Percentiles rank a stretch among this genome's conserved stretches.
Conservation (phyloP, 2,888 invertebrate genomes). For the Stenchaetothrips biformis region DNA sequence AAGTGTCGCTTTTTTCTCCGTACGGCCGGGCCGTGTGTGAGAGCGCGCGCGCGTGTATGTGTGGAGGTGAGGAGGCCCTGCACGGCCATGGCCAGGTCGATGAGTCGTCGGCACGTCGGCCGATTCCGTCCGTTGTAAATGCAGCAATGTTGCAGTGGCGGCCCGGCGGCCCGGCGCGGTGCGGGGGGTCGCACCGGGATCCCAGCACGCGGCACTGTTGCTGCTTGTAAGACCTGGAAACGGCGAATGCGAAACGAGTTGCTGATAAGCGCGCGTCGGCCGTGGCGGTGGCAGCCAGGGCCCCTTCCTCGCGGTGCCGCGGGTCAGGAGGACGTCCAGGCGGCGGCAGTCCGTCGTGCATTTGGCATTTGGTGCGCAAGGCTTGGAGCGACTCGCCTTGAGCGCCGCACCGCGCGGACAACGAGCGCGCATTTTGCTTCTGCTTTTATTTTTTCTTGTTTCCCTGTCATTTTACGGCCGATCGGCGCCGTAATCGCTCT, state of each 20-base stretch:
- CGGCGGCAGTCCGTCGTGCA: too few relatives aligned
- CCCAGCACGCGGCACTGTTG: background rate
- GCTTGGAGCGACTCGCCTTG: background rate
- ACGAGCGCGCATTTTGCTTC: background rate
- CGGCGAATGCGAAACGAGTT: background rate
- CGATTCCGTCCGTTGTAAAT: background rate
- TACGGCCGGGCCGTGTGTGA: too few relatives aligned
- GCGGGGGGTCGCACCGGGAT: too few relatives aligned
- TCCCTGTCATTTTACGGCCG: too few relatives aligned
- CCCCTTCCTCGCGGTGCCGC: background rate
- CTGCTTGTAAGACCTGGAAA: background rate
- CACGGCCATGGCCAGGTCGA: background rate
- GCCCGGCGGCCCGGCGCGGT: too few relatives aligned
- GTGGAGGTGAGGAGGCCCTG: background rate
- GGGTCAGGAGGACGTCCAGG: background rate
- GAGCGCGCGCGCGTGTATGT: background rate
- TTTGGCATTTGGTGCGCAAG: too few relatives aligned
- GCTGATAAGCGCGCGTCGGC: background rate
- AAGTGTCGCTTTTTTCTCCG: too few relatives aligned
- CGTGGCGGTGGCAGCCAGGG: too few relatives aligned
- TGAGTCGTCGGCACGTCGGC: background rate
- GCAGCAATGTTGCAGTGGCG: background rate
- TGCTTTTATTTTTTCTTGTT: too few relatives aligned
- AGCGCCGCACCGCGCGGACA: background rate
- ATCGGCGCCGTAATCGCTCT: too few relatives aligned